Evolutionary conservation across 1,140 invertebrate species (phyloP), one percentile per base, ranked within the genome.

Genomic region (Heliconius melpomene): DNA sequence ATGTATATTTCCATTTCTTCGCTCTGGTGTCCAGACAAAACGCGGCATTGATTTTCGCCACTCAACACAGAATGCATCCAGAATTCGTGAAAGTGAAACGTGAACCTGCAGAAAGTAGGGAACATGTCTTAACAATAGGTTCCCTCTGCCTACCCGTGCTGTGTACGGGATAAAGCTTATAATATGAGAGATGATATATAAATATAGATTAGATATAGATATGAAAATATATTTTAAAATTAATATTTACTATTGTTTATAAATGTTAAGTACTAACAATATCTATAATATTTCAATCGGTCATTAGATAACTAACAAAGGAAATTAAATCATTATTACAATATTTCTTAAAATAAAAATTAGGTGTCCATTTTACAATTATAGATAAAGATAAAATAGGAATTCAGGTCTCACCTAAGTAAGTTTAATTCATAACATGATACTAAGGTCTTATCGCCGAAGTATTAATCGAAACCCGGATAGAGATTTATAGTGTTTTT

Each of bases 351-450:
- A 11, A 26, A 29, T 26, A 66, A 16, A 26, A 26, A 16, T 23
- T 66, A 6, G 3, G 1, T 46, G 13, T 46, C 9, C 11, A 57
- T 57, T 57, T 26, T 66, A 66, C 23, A 26, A 66, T 26, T 26
- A 26, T 3, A 16, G 26, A 29, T 66, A 66, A 29, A 1, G 60
- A 66, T 66, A 29, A 66, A 80, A 74, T 26, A 74, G 36, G 36
- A 70, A 80, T 70, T 80, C 75, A 74, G 75, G 74, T 76, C 74
- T 75, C 29, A 16, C 29, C 11, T 46, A 77, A 38, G 23, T 66
- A 50, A 50, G 52, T 70, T 60, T 13, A 38, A 50, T 50, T 46
- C 26, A 50, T 50, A 77, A 20, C 23, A 36, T 26, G 20, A 77
- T 70, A 46, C 50, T 26, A 50, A 70, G 26, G 60, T 38, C 18